Conservation (phyloP, 1,140 invertebrate genomes). For the Polypedilum pembai region DNA sequence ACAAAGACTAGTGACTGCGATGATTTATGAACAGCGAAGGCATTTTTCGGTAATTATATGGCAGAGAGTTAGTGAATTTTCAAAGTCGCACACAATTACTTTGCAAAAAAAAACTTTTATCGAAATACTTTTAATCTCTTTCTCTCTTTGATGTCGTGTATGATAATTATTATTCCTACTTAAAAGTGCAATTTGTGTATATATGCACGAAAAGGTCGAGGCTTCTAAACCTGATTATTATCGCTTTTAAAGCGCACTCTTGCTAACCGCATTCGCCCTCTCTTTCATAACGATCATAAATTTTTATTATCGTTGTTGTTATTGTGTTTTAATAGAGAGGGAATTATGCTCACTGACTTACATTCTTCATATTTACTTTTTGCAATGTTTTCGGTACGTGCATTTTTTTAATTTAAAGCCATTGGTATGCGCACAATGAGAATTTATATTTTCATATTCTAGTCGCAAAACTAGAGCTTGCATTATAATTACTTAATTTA, state of each 20-base stretch:
- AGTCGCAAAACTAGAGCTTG: no score
- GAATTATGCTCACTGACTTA: no score
- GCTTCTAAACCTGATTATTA: background rate
- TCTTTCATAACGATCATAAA: no score
- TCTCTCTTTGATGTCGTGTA: background rate
- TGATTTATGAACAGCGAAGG: background rate
- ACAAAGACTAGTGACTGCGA: background rate
- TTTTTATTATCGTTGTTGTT: no score
- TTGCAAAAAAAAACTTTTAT: conserved; percentile 14
- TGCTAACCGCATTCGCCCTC: background rate
- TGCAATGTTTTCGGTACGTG: no score
- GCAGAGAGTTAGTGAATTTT: background rate
- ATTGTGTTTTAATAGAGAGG: no score
- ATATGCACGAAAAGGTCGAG: conserved; percentile 12
- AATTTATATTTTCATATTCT: no score
- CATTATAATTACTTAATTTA: no score
- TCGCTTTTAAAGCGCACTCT: background rate
- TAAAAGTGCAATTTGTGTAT: conserved; percentile 1
- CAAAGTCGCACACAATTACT: background rate
- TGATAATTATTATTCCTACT: conserved; percentile 20
- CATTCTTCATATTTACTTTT: no score
- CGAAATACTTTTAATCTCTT: background rate
- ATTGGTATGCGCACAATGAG: no score
- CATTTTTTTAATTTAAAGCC: no score
- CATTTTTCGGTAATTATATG: conserved; percentile 2